A percentile compares a stretch with the other conserved stretches of the same genome.
Evolutionary conservation across 2,113 vertebrate genomes (phyloP).

Genomic region (Marmota flaviventris): DNA sequence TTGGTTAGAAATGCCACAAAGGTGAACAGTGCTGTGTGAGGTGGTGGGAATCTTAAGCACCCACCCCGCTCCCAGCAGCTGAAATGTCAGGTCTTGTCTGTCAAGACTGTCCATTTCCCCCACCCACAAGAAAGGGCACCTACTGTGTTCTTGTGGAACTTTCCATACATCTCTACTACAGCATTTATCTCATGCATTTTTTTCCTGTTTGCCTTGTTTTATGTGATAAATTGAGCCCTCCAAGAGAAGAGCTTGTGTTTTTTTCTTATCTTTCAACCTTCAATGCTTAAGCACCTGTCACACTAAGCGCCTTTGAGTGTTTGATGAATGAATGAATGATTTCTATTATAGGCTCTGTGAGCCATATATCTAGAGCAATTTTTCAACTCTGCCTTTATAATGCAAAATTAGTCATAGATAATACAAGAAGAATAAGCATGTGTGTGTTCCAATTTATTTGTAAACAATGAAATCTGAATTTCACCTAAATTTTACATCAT

Average conservation of each 20-base stretch:
- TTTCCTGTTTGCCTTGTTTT: neutral
- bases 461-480: neutral
- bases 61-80: neutral
- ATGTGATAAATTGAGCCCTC: neutral
- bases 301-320: neutral
- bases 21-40: neutral
- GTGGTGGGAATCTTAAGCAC: neutral
- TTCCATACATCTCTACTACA: neutral
- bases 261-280: neutral
- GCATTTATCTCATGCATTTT: neutral
- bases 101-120: neutral
- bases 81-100: neutral
- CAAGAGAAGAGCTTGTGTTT: neutral
- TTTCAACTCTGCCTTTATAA: neutral
- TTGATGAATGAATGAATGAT: neutral
- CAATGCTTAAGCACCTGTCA: neutral
- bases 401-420: neutral
- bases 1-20: neutral
- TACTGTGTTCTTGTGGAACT: too few species aligned
- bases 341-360: neutral
- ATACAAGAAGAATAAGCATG: neutral
- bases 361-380: neutral
- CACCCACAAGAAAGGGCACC: neutral
- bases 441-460: neutral
- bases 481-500: neutral